Conservation (phyloP, 1,140 invertebrate species). For the Manduca sexta region DNA sequence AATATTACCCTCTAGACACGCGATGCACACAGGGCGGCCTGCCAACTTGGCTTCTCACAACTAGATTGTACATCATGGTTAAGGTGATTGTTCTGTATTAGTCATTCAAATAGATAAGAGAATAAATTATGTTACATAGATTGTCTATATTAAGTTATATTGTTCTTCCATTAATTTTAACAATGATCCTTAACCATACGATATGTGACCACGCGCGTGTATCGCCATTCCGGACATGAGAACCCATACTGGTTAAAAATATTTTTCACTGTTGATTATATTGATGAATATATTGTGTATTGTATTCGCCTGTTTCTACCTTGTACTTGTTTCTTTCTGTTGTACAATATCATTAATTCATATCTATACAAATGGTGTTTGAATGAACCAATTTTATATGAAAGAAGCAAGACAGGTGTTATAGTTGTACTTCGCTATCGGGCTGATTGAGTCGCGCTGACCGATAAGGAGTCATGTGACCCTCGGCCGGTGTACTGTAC, state of each 20-base stretch:
- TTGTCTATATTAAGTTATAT: conserved; percentile 47
- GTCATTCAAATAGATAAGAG: conserved; percentile 22
- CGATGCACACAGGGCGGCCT: conserved; percentile 24
- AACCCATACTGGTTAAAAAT: conserved; percentile 12
- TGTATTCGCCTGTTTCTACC: conserved; percentile 5
- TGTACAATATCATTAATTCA: not conserved
- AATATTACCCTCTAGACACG: conserved; percentile 6
- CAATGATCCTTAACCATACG: conserved; percentile 31
- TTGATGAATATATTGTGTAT: conserved; percentile 6
- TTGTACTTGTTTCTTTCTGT: conserved; percentile 13
- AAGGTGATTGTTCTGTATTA: conserved; percentile 23
- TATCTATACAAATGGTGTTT: too few species aligned
- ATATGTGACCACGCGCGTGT: conserved; percentile 15
- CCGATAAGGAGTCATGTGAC: too few species aligned
- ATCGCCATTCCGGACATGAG: conserved; percentile 8
- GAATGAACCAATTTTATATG: too few species aligned
- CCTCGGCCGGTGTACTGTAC: too few species aligned
- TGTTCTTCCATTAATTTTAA: conserved; percentile 63
- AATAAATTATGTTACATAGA: conserved; percentile 40
- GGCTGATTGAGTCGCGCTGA: too few species aligned
- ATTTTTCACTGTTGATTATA: conserved; percentile 4
- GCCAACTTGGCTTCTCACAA: conserved; percentile 30
- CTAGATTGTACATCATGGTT: conserved; percentile 2
- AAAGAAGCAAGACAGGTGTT: too few species aligned
- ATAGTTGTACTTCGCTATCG: too few species aligned